Conservation (phyloP, 2,888 invertebrate genomes). For the Apamea monoglypha region DNA sequence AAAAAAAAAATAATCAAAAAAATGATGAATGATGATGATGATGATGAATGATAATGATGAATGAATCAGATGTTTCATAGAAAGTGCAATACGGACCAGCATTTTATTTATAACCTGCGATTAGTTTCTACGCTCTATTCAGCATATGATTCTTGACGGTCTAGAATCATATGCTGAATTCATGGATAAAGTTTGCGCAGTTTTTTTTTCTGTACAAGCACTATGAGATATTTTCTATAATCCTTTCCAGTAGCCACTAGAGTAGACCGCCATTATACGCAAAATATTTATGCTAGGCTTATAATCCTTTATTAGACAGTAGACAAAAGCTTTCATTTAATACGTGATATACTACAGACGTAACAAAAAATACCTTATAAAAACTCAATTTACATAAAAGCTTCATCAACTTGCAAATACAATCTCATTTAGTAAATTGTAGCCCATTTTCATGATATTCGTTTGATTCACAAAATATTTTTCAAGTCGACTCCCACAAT, state of each 20-base stretch:
- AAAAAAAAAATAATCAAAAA: no score
- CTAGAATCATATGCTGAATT: no score
- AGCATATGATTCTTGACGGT: no score
- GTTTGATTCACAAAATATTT: constrained; percentile 35
- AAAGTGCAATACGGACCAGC: no score
- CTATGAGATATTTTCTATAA: not conserved
- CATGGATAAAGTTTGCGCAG: no score
- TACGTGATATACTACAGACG: no score
- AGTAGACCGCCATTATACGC: no score
- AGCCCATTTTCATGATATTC: constrained; percentile 34
- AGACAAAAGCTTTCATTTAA: not conserved
- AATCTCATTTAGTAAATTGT: constrained; percentile 28
- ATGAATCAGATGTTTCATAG: no score
- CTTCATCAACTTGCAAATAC: constrained; percentile 17
- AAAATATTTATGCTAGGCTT: not conserved
- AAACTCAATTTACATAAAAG: constrained; percentile 16
- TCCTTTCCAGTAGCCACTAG: not conserved
- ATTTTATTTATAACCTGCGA: not conserved
- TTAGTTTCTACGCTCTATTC: no score
- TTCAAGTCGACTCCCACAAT: constrained; percentile 18
- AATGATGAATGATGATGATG: no score
- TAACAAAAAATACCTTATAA: not conserved
- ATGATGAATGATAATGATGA: no score
- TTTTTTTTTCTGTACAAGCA: not conserved
- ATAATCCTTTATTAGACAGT: not conserved